These are phyloP conservation scores for Holotrichia oblita DNA, from an alignment of 1,140 invertebrate species.

Conservation along the genomic window DNA sequence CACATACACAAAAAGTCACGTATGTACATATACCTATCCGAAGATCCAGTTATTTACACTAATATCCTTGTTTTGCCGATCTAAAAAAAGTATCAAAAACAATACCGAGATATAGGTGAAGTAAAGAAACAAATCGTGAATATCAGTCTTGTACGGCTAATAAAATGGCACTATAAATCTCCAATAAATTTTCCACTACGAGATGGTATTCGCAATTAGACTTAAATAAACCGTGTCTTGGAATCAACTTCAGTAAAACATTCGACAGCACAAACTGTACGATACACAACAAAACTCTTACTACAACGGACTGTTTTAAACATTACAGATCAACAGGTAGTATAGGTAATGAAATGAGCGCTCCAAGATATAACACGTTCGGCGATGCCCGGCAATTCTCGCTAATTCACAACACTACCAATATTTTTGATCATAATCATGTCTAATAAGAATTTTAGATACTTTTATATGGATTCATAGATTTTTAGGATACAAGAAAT, in stretches of 20 bases:
- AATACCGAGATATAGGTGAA: not conserved
- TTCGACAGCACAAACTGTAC: constrained; percentile 18
- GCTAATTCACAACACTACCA: not conserved
- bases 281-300: constrained; percentile 35
- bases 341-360: constrained; percentile 10
- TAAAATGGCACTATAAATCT: not conserved
- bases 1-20: constrained; percentile 1
- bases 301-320: constrained; percentile 26
- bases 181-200: not conserved
- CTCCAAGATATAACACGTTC: constrained; percentile 14
- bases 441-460: constrained; percentile 25
- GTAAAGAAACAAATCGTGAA: not conserved
- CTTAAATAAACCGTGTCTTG: constrained; percentile 20
- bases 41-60: constrained; percentile 25
- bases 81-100: constrained; percentile 27
- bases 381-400: constrained; percentile 1
- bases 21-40: not conserved
- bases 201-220: constrained; percentile 16
- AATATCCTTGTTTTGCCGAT: not conserved
- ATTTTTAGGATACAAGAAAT: not conserved
- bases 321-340: constrained; percentile 31
- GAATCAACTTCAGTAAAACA: not conserved
- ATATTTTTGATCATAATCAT: not conserved
- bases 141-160: not conserved
- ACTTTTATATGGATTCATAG: not conserved